A percentile compares a stretch with the other conserved stretches of the same genome.
phyloP scores from a whole-genome alignment of 2,113 vertebrate species.

The Probosciger aterrimus region DNA sequence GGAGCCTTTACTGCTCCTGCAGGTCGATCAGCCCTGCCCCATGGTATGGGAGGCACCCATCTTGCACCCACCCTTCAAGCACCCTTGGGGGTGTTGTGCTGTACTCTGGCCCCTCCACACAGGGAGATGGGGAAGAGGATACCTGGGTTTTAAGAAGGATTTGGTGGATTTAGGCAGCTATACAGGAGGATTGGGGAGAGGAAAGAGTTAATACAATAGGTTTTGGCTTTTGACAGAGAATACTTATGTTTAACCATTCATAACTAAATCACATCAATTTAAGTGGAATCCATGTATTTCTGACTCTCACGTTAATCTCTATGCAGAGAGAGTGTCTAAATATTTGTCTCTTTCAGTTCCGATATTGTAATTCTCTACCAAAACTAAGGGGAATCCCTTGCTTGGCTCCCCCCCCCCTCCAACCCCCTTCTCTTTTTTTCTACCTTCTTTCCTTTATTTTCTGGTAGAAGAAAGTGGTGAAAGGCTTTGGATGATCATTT shows the following conservation, averaged over 20 bases:
- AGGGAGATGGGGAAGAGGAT: not conserved
- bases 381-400: slow-evolving; percentile 22
- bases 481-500: slow-evolving; percentile 36
- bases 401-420: not conserved
- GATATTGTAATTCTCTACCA: slow-evolving; percentile 13
- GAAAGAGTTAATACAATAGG: slow-evolving; percentile 38
- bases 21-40: not conserved
- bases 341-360: slow-evolving; percentile 46
- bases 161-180: not conserved
- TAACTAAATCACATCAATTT: slow-evolving; percentile 44
- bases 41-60: not conserved
- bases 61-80: not conserved
- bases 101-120: accelerated
- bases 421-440: not conserved
- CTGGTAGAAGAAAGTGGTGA: not conserved
- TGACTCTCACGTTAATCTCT: slow-evolving; percentile 40
- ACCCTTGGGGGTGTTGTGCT: not conserved
- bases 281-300: slow-evolving; percentile 47
- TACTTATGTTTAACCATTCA: slow-evolving; percentile 45
- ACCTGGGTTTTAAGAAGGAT: not conserved
- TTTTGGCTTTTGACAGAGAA: slow-evolving; percentile 59
- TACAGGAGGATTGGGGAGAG: not conserved
- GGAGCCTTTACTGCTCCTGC: not conserved
- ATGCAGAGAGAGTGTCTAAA: slow-evolving; percentile 28
- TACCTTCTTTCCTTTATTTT: slow-evolving; percentile 13